A percentile compares a stretch with the other conserved stretches of the same genome.
phyloP scores from a whole-genome alignment of 2,113 vertebrate genomes.

The Todiramphus chloris region DNA sequence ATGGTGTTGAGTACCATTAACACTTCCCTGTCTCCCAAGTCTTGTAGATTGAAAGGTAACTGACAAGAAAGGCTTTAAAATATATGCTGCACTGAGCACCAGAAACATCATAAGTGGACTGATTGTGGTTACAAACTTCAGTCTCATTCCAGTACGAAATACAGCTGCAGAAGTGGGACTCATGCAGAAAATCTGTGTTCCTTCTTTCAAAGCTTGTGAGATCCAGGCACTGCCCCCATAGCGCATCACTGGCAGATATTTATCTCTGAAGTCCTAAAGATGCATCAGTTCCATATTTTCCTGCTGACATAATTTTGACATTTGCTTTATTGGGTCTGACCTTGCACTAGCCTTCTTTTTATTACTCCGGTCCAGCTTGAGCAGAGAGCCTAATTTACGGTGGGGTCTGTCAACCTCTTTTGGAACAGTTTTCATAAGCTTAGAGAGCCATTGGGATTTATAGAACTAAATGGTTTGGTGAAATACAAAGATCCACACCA shows the following conservation, averaged over 20 bases:
- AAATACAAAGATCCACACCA: slow-evolving; percentile 36
- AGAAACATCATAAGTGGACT: not conserved
- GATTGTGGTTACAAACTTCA: not conserved
- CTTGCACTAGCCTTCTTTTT: slow-evolving; percentile 35
- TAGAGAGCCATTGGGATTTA: slow-evolving; percentile 64
- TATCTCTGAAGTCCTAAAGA: slow-evolving; percentile 27
- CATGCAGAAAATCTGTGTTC: not conserved
- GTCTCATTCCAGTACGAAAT: accelerated
- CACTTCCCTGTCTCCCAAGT: not conserved
- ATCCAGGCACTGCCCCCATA: not conserved
- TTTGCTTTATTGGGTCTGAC: slow-evolving; percentile 53
- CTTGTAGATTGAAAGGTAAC: not conserved
- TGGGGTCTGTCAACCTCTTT: slow-evolving; percentile 24
- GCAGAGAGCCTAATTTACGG: slow-evolving; percentile 16
- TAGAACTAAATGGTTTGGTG: slow-evolving; percentile 47
- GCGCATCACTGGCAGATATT: slow-evolving; percentile 30
- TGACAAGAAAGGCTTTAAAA: not conserved
- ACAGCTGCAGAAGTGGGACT: not conserved
- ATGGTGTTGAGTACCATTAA: not conserved
- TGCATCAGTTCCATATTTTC: not conserved
- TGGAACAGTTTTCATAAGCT: slow-evolving; percentile 45
- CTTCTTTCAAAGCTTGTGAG: not conserved
- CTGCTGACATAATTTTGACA: slow-evolving; percentile 52
- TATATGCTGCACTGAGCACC: accelerated
- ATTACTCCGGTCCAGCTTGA: slow-evolving; percentile 18